These are phyloP conservation scores for Cynocephalus volans DNA, from an alignment of 2,113 vertebrate species.

Conservation along the genomic window DNA sequence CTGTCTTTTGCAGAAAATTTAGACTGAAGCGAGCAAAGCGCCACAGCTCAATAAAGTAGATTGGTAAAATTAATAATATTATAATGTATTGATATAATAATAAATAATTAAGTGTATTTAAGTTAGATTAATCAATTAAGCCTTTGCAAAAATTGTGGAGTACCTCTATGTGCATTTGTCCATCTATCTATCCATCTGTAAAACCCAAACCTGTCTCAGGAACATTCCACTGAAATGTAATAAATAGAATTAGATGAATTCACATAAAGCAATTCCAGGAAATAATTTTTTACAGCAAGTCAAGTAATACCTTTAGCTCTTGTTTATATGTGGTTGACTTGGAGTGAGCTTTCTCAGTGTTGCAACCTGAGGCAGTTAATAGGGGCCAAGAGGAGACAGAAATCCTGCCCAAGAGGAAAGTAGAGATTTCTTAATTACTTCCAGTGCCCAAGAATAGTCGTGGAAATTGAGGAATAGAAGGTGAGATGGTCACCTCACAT, in stretches of 20 bases:
- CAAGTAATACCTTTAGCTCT: conserved; percentile 42
- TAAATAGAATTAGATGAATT: background rate
- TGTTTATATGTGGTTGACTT: conserved; percentile 28
- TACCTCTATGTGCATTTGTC: background rate
- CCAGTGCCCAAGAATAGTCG: background rate
- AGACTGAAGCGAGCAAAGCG: background rate
- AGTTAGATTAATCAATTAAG: background rate
- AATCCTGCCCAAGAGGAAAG: conserved; percentile 17
- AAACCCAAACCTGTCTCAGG: conserved; percentile 16
- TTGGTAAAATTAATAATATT: background rate
- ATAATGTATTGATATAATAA: background rate
- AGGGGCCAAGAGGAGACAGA: conserved; percentile 38
- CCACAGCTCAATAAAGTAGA: background rate
- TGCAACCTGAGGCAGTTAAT: background rate
- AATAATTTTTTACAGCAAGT: conserved; percentile 34
- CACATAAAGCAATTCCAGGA: conserved; percentile 22
- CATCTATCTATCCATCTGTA: background rate
- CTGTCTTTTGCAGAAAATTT: conserved; percentile 60
- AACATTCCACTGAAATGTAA: background rate
- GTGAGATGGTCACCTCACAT: background rate
- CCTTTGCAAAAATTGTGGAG: background rate
- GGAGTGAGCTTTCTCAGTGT: background rate
- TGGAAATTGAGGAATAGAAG: background rate
- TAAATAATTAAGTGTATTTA: background rate
- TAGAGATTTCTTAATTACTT: background rate